These are phyloP conservation scores for Opisthograptis luteolata DNA, from an alignment of 2,888 invertebrate genomes.

Conservation along the genomic window DNA sequence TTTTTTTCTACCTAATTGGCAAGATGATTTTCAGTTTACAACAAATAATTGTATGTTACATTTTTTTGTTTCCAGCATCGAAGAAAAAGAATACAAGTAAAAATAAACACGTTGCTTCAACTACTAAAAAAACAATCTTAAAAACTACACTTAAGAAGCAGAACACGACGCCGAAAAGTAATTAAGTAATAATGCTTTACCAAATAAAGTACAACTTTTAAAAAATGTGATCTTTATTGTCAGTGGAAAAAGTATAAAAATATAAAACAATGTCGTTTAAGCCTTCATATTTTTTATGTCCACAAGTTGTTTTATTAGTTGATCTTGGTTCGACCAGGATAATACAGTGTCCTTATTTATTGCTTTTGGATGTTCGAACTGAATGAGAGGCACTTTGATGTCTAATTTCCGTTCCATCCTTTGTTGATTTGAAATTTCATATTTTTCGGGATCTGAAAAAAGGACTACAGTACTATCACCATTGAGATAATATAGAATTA, in stretches of 20 bases:
- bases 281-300: slow-evolving; percentile 54
- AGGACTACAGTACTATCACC: background rate
- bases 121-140: background rate
- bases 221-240: slow-evolving; percentile 30
- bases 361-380: slow-evolving; percentile 40
- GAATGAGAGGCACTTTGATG: slow-evolving; percentile 34
- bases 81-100: slow-evolving; percentile 1
- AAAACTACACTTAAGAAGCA: background rate
- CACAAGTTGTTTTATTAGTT: slow-evolving; percentile 56
- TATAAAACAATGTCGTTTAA: slow-evolving; percentile 22
- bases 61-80: background rate
- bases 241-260: slow-evolving; percentile 18
- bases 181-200: background rate
- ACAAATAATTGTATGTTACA: too few species aligned
- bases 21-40: too few species aligned
- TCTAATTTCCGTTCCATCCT: slow-evolving; percentile 19
- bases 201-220: slow-evolving; percentile 23
- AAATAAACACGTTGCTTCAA: background rate
- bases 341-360: slow-evolving; percentile 9
- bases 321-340: slow-evolving; percentile 43
- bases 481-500: background rate
- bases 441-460: slow-evolving; percentile 26
- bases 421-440: slow-evolving; percentile 9
- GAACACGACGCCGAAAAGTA: background rate
- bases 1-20: too few species aligned